Evolutionary conservation across 2,888 invertebrate genomes (phyloP), one percentile per base, ranked within the genome.

Genomic region (Caenorhabditis becei): DNA sequence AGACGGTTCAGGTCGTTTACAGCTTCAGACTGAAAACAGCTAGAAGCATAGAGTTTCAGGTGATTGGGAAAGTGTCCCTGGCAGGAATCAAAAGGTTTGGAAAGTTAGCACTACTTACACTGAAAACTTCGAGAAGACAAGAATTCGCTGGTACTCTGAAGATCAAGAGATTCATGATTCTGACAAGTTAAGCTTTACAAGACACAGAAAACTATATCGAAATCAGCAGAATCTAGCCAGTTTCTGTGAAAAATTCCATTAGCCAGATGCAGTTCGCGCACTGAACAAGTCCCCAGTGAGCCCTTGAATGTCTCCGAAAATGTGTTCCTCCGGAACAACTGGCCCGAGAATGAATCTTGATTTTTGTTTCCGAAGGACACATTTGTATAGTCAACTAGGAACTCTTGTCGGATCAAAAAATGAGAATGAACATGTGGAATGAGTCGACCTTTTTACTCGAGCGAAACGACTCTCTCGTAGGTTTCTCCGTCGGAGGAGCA

Each of bases 271-370:
- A 32, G 32, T 18, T 18, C 18, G 20, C 44, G 16, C 32, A 18
- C 56, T 32, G 32, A 32, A 28, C 26, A 32, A 16, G 10, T 26
- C 56, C 18, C 28, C 14, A 32, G 56, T 23, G 56, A 56, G 56
- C 32, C 32, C 56, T 56, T 56, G 5, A 53, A 18, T 26, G 8
- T 10, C 53, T 11, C 32, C 49, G 23, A 49, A 49, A 49, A 20
- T 18, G 49, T 44, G 44, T 44, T 44, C 44, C 44, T 14, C 44
- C n/a, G 44, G n/a, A 35, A 35, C 35, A 35, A 35, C 35, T 35
- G 35, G 35, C 23, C 54, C n/a, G n/a, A n/a, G 28, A 54, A 26
- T 54, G 56, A 11, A 4, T 32, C 56, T 56, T 56, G 56, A 56
- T 56, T 56, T 56, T 32, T 18, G 10, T 18, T 7, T 23, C 23